Conservation (phyloP, 1,140 invertebrate species). For the Drosophila kanapiae region DNA sequence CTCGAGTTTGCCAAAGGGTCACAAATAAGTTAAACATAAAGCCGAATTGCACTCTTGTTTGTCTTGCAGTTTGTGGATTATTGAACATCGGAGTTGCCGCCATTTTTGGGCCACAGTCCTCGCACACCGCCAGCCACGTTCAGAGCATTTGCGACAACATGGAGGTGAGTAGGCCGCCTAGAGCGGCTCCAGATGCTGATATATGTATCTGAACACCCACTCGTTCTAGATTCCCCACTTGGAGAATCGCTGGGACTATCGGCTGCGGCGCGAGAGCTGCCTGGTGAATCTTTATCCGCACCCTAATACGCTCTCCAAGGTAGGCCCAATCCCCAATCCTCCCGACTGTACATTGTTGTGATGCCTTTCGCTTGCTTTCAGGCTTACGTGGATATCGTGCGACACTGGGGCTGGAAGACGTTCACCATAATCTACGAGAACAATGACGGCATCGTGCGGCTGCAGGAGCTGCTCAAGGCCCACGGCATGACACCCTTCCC, state of each 20-base stretch:
- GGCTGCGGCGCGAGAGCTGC: constrained; percentile 94
- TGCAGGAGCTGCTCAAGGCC: constrained; percentile 96
- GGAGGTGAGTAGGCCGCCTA: constrained; percentile 87
- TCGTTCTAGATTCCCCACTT: constrained; percentile 92
- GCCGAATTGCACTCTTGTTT: constrained; percentile 28
- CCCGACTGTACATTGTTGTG: constrained; percentile 13
- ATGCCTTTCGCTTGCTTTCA: constrained; percentile 75
- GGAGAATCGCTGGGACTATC: constrained; percentile 96
- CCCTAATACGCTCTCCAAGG: constrained; percentile 94
- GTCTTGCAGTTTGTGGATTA: constrained; percentile 93
- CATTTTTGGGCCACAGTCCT: constrained; percentile 96
- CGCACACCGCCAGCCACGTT: constrained; percentile 95
- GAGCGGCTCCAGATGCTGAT: background rate
- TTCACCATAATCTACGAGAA: constrained; percentile 98
- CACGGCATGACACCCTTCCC: constrained; percentile 93
- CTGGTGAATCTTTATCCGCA: constrained; percentile 97
- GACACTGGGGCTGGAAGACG: constrained; percentile 95
- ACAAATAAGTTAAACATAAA: constrained; percentile 35
- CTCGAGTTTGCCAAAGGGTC: constrained; percentile 2
- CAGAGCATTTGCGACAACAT: constrained; percentile 98
- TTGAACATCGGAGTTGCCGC: constrained; percentile 94
- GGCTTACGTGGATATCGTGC: constrained; percentile 96
- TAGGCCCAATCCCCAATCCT: constrained; percentile 82
- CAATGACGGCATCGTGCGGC: constrained; percentile 95
- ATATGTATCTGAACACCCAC: constrained; percentile 3